Percentiles rank a stretch among this genome's conserved stretches.
Evolutionary conservation across 2,113 vertebrate species (phyloP).

Genomic region (Phylloscopus trochilus): DNA sequence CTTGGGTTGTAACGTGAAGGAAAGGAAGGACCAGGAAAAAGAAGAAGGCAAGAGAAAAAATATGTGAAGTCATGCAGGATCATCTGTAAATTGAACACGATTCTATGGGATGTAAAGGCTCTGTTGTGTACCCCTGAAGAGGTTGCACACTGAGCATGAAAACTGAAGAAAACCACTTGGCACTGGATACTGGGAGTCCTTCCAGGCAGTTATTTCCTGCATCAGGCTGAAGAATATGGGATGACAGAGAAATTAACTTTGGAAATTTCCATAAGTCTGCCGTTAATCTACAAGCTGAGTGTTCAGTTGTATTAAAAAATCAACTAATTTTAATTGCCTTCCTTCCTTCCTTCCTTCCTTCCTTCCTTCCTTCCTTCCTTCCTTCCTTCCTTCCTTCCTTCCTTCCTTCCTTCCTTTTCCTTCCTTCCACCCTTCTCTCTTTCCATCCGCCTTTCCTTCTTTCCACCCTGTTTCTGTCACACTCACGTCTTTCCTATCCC

Average conservation of each 20-base stretch:
- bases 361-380: not conserved
- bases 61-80: not conserved
- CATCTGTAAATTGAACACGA: not conserved
- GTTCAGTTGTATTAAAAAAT: not conserved
- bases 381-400: not conserved
- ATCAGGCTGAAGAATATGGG: not conserved
- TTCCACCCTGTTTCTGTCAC: not conserved
- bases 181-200: not conserved
- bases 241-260: not conserved
- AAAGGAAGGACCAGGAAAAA: not conserved
- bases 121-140: not conserved
- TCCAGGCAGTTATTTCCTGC: not conserved
- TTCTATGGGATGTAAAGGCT: not conserved
- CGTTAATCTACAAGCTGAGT: not conserved
- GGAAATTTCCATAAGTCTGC: not conserved
- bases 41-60: not conserved
- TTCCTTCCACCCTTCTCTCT: not conserved
- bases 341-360: not conserved
- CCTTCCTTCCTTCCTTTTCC: not conserved
- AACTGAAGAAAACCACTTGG: not conserved
- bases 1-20: not conserved
- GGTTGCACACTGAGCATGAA: not conserved
- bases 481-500: not conserved
- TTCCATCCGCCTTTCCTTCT: not conserved
- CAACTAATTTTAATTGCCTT: not conserved